These are phyloP conservation scores for Drosophila borborema DNA, from an alignment of 2,888 invertebrate species.

Conservation along the genomic window DNA sequence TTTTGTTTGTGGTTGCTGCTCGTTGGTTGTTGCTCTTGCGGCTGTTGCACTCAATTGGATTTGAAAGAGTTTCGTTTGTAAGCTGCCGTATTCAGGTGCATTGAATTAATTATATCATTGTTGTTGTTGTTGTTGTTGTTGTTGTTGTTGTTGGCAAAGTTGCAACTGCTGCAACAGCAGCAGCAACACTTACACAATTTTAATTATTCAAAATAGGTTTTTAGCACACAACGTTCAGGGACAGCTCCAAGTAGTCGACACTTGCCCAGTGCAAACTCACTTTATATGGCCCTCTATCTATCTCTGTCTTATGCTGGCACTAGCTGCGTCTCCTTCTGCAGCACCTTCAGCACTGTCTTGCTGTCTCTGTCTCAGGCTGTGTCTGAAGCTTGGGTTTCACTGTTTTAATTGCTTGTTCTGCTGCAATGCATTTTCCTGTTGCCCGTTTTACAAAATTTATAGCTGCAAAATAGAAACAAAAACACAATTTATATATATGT, in stretches of 20 bases:
- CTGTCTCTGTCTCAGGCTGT: neutral
- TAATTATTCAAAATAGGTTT: slow-evolving; percentile 80
- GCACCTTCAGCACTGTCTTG: neutral
- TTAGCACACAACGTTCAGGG: slow-evolving; percentile 58
- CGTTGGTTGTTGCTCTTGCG: slow-evolving; percentile 37
- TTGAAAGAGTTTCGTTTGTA: slow-evolving; percentile 49
- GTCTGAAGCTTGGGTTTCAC: slow-evolving; percentile 18
- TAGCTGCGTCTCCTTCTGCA: neutral
- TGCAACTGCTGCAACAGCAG: slow-evolving; percentile 44
- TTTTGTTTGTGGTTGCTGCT: slow-evolving; percentile 13
- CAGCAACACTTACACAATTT: slow-evolving; percentile 71
- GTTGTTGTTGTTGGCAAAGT: slow-evolving; percentile 38
- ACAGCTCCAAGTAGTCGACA: slow-evolving; percentile 28
- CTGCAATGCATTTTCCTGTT: slow-evolving; percentile 77
- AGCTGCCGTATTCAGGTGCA: slow-evolving; percentile 73
- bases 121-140: slow-evolving; percentile 37
- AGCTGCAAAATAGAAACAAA: slow-evolving; percentile 74
- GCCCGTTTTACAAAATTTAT: slow-evolving; percentile 67
- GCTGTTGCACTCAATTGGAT: slow-evolving; percentile 55
- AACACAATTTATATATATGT: slow-evolving; percentile 52
- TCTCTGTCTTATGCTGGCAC: neutral
- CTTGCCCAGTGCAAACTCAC: slow-evolving; percentile 16
- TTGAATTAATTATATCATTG: slow-evolving; percentile 82
- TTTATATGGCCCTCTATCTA: neutral
- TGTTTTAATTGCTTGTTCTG: slow-evolving; percentile 77